A percentile compares a stretch with the other conserved stretches of the same genome.
phyloP scores from a whole-genome alignment of 2,888 invertebrate genomes.

The Dromius quadrimaculatus region DNA sequence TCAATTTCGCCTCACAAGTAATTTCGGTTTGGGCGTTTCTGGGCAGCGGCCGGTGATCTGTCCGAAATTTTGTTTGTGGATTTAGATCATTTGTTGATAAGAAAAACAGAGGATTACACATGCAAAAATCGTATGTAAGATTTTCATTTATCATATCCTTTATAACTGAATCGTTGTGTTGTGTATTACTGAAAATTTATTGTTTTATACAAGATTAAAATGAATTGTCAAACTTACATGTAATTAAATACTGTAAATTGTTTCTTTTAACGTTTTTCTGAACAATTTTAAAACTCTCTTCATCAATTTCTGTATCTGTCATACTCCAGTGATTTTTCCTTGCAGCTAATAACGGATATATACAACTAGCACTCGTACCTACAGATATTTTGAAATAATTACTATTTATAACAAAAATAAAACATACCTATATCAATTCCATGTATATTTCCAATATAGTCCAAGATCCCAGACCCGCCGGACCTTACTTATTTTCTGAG shows the following conservation, averaged over 20 bases:
- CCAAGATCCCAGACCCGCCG: no score
- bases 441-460: constrained; percentile 65
- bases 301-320: constrained; percentile 87
- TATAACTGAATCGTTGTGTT: no score
- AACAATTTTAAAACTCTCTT: constrained; percentile 77
- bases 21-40: constrained; percentile 81
- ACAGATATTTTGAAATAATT: constrained; percentile 75
- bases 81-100: constrained; percentile 66
- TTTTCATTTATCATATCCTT: constrained; percentile 64
- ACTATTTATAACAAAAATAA: no score
- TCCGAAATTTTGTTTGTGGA: constrained; percentile 63
- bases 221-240: constrained; percentile 65
- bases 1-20: constrained; percentile 87
- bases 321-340: constrained; percentile 87
- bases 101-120: constrained; percentile 99
- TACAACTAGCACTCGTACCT: constrained; percentile 93
- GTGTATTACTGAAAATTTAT: constrained; percentile 70
- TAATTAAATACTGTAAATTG: constrained; percentile 75
- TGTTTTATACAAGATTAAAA: constrained; percentile 17
- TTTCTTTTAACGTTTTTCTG: constrained; percentile 81
- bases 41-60: constrained; percentile 71
- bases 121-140: constrained; percentile 75
- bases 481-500: no score
- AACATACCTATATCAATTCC: constrained; percentile 70
- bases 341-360: constrained; percentile 89